Base-by-base conservation (phyloP, 2,113 vertebrate genomes). In the Ahaetulla prasina region DNA sequence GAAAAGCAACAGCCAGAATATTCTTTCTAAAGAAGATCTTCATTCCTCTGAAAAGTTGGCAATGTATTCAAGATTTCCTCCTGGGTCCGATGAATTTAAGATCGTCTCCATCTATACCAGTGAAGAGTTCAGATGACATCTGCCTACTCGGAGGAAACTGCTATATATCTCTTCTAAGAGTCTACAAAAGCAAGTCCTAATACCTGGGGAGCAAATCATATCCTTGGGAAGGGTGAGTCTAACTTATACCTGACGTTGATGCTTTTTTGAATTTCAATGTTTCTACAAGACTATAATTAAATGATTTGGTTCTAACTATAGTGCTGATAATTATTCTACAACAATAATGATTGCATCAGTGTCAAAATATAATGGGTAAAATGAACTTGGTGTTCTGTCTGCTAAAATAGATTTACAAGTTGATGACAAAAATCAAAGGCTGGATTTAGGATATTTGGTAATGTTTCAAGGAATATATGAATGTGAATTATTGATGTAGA, bases 201-300 rank as follows among this genome's bases (percentile, higher is more conserved):
- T 96, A n/a, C 20, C 92, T 96, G 94, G 94, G 63, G 92, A 94
- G 92, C 97, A 97, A 96, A 95, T 97, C 54, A 94, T 91, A 93
- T 95, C n/a, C 53, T 9, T 50, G 55, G 11, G 92, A 96, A 90
- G 91, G 95, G 94, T 94, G 96, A 94, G 96, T 96, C 96, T 50
- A 63, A 91, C 90, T 94, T 85, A 60, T 94, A 45, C 93, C 95
- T 90, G 63, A 86, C 85, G 50, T 86, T 47, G 90, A 74, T 94
- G 45, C 93, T 95, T 39, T 95, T 95, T 60, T 57, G 52, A 94
- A 27, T 89, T 22, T 87, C 88, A 68, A 91, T 94, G 39, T 88
- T 95, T 60, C 80, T 95, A 92, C 7, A 90, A 95, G 88, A 91
- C 43, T 97, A 1, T 95, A 93, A 97, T 97, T 97, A 96, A 95